Conservation (phyloP, 2,797 vertebrate genomes). For the Aselliscus stoliczkanus region DNA sequence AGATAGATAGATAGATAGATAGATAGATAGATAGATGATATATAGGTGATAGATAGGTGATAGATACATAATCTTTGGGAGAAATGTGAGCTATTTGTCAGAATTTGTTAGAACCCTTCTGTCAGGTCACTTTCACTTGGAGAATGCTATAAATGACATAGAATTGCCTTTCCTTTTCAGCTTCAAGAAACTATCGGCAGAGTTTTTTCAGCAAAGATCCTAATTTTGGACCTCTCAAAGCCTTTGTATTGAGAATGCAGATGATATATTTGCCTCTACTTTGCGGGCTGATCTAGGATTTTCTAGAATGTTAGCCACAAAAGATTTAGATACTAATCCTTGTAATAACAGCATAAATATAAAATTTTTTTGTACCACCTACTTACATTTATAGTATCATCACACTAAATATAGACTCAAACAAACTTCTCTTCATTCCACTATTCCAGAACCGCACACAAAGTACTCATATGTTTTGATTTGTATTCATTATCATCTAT, state of each 20-base stretch:
- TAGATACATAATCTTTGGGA: background rate
- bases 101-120: background rate
- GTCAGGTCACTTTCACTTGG: background rate
- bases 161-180: background rate
- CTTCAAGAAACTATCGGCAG: background rate
- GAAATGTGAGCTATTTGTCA: background rate
- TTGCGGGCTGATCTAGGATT: background rate
- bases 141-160: background rate
- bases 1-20: background rate
- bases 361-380: background rate
- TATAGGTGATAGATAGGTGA: background rate
- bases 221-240: background rate
- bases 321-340: background rate
- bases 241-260: background rate
- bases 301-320: background rate
- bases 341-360: background rate
- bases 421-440: constrained; percentile 57
- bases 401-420: constrained; percentile 64
- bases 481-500: constrained; percentile 66
- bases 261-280: background rate
- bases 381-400: constrained; percentile 58
- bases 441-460: constrained; percentile 52
- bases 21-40: background rate
- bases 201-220: background rate
- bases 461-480: constrained; percentile 65